Conservation (phyloP, 1,140 invertebrate genomes). For the Cyphomyrmex costatus region DNA sequence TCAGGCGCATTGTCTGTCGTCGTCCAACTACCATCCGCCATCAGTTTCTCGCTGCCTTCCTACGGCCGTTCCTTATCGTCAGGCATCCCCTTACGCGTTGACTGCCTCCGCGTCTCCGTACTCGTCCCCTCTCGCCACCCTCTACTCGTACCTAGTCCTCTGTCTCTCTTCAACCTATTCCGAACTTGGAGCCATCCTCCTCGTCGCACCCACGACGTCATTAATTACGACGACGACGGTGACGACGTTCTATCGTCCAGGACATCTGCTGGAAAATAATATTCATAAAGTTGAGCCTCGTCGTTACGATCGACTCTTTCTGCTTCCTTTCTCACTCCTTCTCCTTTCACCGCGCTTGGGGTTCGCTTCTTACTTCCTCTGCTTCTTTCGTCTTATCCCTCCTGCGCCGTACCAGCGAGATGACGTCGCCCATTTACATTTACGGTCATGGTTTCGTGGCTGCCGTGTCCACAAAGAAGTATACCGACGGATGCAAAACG, state of each 20-base stretch:
- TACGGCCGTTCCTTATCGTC: conserved; percentile 70
- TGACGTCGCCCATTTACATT: conserved; percentile 64
- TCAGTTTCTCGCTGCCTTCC: conserved; percentile 60
- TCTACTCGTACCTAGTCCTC: not conserved
- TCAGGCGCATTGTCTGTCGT: conserved; percentile 85
- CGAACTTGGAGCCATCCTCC: conserved; percentile 27
- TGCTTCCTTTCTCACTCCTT: conserved; percentile 35
- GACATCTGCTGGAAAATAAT: conserved; percentile 87
- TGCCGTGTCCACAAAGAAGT: conserved; percentile 44
- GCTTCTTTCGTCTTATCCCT: conserved; percentile 22
- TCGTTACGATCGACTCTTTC: conserved; percentile 71
- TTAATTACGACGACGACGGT: conserved; percentile 84
- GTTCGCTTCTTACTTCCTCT: conserved; percentile 30
- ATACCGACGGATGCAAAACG: not conserved
- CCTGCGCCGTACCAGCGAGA: conserved; percentile 14
- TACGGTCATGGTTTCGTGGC: conserved; percentile 55
- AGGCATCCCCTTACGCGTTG: conserved; percentile 49
- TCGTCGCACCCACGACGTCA: conserved; percentile 77
- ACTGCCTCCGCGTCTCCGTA: conserved; percentile 64
- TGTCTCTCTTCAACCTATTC: conserved; percentile 59
- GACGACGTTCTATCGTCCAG: conserved; percentile 84
- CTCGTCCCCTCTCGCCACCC: conserved; percentile 32
- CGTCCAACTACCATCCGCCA: conserved; percentile 57
- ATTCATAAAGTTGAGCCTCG: conserved; percentile 85
- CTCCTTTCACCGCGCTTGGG: conserved; percentile 3